Evolutionary conservation across 2,113 vertebrate genomes (phyloP).

Genomic region (Brachypodius melanocephalos): DNA sequence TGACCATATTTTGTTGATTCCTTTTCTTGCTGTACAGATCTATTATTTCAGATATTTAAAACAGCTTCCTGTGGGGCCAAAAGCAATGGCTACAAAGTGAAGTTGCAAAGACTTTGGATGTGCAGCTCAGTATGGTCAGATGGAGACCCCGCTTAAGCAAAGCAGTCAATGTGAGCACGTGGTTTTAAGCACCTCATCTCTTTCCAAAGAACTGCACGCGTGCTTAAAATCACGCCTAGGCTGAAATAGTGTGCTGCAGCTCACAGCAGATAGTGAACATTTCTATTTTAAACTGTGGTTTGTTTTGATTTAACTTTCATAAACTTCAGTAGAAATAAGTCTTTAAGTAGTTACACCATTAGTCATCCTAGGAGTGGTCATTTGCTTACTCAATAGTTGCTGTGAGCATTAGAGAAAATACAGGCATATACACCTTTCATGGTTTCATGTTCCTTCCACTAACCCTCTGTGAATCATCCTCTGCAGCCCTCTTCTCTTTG

Average conservation of each 20-base stretch:
- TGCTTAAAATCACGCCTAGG: not conserved
- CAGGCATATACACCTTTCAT: not conserved
- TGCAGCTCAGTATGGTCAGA: not conserved
- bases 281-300: not conserved
- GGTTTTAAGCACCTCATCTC: not conserved
- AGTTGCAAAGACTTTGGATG: not conserved
- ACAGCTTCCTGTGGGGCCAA: conserved; percentile 38
- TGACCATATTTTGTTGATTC: conserved; percentile 45
- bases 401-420: not conserved
- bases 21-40: conserved; percentile 42
- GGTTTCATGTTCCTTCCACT: not conserved
- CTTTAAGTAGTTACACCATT: not conserved
- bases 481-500: not conserved
- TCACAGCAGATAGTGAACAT: not conserved
- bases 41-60: conserved; percentile 72
- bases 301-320: conserved; percentile 9
- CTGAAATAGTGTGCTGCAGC: not conserved
- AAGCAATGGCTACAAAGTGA: conserved; percentile 40
- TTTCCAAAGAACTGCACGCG: not conserved
- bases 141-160: not conserved
- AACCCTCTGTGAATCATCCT: not conserved
- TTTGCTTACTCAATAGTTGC: not conserved
- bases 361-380: conserved; percentile 16
- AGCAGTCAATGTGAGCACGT: not conserved
- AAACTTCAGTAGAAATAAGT: not conserved